Evolutionary conservation across 2,113 vertebrate species (phyloP), one percentile per base, ranked within the genome.

Genomic region (Girardinichthys multiradiatus): DNA sequence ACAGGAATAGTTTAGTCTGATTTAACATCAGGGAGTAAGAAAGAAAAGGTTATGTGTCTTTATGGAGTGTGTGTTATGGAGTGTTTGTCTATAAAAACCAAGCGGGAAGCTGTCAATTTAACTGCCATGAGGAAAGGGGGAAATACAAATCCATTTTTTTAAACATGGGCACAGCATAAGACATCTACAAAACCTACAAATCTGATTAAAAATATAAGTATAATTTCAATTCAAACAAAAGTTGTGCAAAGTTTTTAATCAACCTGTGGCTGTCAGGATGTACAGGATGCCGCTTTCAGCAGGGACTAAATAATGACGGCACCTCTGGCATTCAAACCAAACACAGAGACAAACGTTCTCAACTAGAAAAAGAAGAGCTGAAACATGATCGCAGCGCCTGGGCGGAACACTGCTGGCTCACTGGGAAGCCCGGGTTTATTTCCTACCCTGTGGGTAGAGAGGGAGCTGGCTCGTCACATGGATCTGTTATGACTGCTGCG

Each of bases 401-500:
- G 58, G 68, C 74, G 77, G 74, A 64, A 76, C 66, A 48, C 37
- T 68, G 35, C 57, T 60, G 77, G 65, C 77, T 66, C 6, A 26
- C 76, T 83, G 80, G 75, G 77, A 77, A 35, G 69, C 35, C 67
- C 30, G 61, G 73, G 74, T 84, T 82, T 82, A 68, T 84, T 87
- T 87, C 82, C 81, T 72, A 68, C 71, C 83, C 82, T 70, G 68
- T 26, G 84, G 80, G 70, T 39, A 61, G 54, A 63, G 58, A 58
- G 21, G 48, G 70, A 81, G 70, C 64, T 64, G 74, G 65, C 59
- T 21, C n/a, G 57, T 80, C 63, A 77, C 71, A 24, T 68, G 76
- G 76, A 73, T 74, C 37, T 77, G 80, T 84, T 71, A 79, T 74
- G 83, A 83, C 77, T 82, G 74, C 80, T 76, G 72, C 61, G 60